phyloP scores from a whole-genome alignment of 1,140 invertebrate species.

The Euwallacea similis region DNA sequence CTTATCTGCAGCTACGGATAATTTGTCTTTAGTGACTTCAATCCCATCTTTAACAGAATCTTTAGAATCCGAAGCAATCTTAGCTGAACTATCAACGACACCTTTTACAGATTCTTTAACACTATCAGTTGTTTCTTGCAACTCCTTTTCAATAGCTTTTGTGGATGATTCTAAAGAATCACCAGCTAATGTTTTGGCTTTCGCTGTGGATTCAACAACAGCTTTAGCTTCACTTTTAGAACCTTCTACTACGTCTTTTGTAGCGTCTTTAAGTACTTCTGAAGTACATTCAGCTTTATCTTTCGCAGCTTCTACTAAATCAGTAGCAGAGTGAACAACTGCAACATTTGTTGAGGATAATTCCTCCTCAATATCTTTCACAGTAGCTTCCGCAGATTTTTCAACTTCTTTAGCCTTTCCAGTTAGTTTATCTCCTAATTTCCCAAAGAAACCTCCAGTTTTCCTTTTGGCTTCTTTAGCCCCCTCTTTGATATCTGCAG shows the following conservation, averaged over 20 bases:
- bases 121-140: too few relatives aligned
- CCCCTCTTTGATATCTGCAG: slow-evolving; percentile 3
- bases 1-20: neutral
- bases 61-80: neutral
- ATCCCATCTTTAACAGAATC: neutral
- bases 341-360: neutral
- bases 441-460: slow-evolving; percentile 26
- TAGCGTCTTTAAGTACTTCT: too few relatives aligned
- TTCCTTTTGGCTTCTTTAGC: slow-evolving; percentile 22
- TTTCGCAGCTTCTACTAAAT: too few relatives aligned
- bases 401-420: slow-evolving; percentile 22
- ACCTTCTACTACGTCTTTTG: neutral
- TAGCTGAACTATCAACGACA: too few relatives aligned
- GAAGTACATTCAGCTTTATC: too few relatives aligned
- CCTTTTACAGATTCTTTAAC: too few relatives aligned
- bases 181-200: neutral
- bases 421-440: slow-evolving; percentile 30
- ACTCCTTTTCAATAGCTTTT: too few relatives aligned
- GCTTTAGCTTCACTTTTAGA: neutral
- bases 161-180: too few relatives aligned
- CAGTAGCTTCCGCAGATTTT: neutral
- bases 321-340: too few relatives aligned
- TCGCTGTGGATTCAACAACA: neutral
- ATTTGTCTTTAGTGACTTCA: slow-evolving; percentile 1
- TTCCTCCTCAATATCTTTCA: neutral